Evolutionary conservation across 2,113 vertebrate genomes (phyloP).

Genomic region (Hylia prasina): DNA sequence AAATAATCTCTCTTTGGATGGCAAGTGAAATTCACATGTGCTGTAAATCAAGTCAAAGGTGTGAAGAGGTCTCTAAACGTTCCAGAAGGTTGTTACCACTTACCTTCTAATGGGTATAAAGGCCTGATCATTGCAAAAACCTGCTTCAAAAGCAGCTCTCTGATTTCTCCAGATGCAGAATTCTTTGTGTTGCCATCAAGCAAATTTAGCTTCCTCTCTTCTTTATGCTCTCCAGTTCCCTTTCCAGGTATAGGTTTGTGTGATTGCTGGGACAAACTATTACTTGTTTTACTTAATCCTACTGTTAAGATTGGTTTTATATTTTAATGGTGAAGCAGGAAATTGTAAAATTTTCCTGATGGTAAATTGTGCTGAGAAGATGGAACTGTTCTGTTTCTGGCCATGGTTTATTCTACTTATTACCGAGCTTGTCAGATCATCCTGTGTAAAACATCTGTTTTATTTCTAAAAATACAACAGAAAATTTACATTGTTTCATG

Average conservation of each 20-base stretch:
- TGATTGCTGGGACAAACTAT: not conserved
- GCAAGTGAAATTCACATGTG: not conserved
- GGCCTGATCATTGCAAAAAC: not conserved
- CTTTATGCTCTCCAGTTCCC: not conserved
- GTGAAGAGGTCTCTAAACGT: not conserved
- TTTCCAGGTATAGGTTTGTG: not conserved
- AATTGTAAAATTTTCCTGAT: not conserved
- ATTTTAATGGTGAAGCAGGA: not conserved
- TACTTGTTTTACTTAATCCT: not conserved
- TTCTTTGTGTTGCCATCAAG: not conserved
- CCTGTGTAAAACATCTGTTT: not conserved
- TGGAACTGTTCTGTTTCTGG: not conserved
- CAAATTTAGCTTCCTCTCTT: not conserved
- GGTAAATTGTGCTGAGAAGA: not conserved
- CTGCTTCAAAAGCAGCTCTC: not conserved
- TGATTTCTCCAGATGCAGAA: not conserved
- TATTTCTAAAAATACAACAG: not conserved
- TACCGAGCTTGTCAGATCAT: not conserved
- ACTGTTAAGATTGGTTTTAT: not conserved
- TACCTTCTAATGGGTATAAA: not conserved
- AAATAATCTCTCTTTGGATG: not conserved
- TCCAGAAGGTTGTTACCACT: not conserved
- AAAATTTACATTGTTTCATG: not conserved
- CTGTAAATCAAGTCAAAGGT: not conserved
- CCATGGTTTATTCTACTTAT: not conserved